phyloP scores from a whole-genome alignment of 2,113 vertebrate species.

The Pteropus alecto region DNA sequence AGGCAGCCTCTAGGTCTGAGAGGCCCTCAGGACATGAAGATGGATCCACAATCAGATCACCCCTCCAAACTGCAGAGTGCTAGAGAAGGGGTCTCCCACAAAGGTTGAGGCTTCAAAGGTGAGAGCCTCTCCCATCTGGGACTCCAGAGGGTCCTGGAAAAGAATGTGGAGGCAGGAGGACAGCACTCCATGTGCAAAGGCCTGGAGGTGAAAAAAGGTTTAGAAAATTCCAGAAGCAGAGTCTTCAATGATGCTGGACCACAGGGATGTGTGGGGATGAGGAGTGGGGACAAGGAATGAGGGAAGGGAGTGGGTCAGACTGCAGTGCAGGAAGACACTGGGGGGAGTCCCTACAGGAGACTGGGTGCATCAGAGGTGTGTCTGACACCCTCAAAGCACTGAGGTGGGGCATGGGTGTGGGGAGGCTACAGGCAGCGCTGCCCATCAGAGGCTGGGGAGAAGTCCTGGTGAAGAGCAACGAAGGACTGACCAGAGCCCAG shows the following conservation, averaged over 20 bases:
- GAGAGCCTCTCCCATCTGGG: neutral
- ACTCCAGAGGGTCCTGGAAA: neutral
- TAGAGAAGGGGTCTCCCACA: neutral
- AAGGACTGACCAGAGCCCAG: neutral
- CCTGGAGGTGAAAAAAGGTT: neutral
- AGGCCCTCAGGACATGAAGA: neutral
- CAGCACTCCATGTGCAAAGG: neutral
- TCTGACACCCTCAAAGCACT: neutral
- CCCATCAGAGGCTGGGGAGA: neutral
- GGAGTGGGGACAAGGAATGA: neutral
- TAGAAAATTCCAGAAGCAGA: neutral
- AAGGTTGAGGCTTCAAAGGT: neutral
- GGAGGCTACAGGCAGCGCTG: neutral
- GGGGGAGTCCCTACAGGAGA: neutral
- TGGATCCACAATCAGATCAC: neutral
- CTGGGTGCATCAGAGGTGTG: neutral
- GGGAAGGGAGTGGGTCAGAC: neutral
- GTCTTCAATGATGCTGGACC: neutral
- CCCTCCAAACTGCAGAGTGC: neutral
- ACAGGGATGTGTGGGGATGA: neutral
- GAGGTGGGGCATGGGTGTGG: no score
- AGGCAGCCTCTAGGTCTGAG: neutral
- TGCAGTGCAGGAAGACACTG: neutral
- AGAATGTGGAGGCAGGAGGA: neutral
- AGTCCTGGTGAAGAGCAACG: neutral